Base-by-base conservation (phyloP, 2,888 invertebrate genomes). In the Drosophila robusta region DNA sequence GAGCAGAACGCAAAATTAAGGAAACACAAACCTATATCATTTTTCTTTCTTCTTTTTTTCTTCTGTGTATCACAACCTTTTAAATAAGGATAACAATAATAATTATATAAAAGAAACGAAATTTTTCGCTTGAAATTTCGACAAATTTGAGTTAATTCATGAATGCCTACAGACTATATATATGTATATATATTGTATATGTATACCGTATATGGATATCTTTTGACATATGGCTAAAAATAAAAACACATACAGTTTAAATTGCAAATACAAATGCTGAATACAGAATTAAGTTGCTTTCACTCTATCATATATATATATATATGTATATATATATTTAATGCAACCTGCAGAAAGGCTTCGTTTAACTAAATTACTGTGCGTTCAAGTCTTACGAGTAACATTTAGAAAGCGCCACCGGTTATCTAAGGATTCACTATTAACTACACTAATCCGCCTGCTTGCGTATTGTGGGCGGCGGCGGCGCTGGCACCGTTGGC, bases 401-500 rank as follows among this genome's bases (percentile, higher is more conserved):
- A 49, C 54, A 64, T 65, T 55, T 62, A 70, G 61, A 55, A 70
- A 70, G 74, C 76, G 76, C 66, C 71, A 70, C 47, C 58, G 36
- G 47, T 54, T 54, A 54, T 54, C 68, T 68, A 73, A 81, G 76
- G 76, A 76, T 67, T 70, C 68, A 52, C 44, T 52, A 51, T 4
- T 26, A 61, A 46, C 47, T 45, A 50, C 14, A 51, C 42, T 65
- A 90, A 56, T 90, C 91, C 32, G 73, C 55, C 57, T 74, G 83
- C 64, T 90, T 90, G 62, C 91, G 90, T 61, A 79, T 74, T 65
- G 82, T 83, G 16, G 90, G 90, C 22, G 90, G 90, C 16, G 90
- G 90, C 29, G 90, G 90, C 71, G 90, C 90, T 70, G 90, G 90
- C 72, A 90, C 91, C 51, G 90, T 90, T 55, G 91, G 91, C 73